A percentile compares a stretch with the other conserved stretches of the same genome.
phyloP scores from a whole-genome alignment of 2,113 vertebrate species.

The Spea bombifrons region DNA sequence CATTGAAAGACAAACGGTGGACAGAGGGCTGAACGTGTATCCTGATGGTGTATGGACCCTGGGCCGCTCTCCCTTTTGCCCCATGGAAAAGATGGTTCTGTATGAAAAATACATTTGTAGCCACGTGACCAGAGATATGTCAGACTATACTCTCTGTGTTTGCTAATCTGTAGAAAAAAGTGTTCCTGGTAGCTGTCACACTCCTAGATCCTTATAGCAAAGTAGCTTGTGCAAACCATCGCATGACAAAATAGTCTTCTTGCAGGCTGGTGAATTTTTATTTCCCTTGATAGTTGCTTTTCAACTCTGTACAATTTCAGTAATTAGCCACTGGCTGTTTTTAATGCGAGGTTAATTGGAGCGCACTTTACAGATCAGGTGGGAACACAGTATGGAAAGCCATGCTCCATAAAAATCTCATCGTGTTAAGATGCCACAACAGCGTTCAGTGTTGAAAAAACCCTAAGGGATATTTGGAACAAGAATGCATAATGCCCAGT shows the following conservation, averaged over 20 bases:
- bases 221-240: conserved; percentile 12
- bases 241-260: conserved; percentile 13
- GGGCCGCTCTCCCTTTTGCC: no score
- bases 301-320: conserved; percentile 19
- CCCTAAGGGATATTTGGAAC: not conserved
- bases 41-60: no score
- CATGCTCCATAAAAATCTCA: conserved; percentile 5
- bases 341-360: conserved; percentile 43
- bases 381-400: conserved; percentile 11
- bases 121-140: no score
- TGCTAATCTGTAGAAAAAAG: not conserved
- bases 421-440: conserved; percentile 11
- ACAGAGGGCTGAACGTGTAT: no score
- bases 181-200: not conserved
- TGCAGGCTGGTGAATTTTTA: conserved; percentile 25
- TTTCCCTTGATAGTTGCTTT: conserved; percentile 29
- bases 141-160: no score
- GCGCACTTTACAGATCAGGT: conserved; percentile 24
- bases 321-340: conserved; percentile 42
- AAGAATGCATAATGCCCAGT: not conserved
- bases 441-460: not conserved
- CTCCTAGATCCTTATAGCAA: not conserved
- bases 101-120: no score
- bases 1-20: no score
- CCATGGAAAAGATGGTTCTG: no score